Conservation (phyloP, 2,797 vertebrate species). For the Intellagama lesueurii region DNA sequence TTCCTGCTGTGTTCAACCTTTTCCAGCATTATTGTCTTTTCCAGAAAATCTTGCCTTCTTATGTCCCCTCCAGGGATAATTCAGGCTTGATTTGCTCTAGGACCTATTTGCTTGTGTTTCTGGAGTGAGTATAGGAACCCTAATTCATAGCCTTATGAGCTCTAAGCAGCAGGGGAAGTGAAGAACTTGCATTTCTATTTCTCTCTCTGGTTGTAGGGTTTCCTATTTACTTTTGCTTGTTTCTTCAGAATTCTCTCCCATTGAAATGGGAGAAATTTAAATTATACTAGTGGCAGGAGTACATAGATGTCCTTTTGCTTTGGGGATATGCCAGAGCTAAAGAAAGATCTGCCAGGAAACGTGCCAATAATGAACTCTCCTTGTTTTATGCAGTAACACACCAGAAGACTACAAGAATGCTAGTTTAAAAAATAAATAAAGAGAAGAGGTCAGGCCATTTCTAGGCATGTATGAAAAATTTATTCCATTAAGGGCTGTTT, state of each 20-base stretch:
- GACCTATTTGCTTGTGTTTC: too few species aligned
- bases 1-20: too few species aligned
- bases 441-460: neutral
- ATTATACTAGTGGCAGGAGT: neutral
- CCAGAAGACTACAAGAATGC: too few species aligned
- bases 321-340: neutral
- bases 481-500: neutral
- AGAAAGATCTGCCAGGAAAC: neutral
- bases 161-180: neutral
- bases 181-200: neutral
- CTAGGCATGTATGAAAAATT: neutral
- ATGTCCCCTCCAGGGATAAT: too few species aligned
- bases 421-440: neutral
- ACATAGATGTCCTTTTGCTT: neutral
- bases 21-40: too few species aligned
- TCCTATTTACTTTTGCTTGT: neutral
- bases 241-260: neutral
- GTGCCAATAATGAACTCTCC: neutral
- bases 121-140: neutral
- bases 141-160: neutral
- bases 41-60: too few species aligned
- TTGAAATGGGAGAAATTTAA: neutral
- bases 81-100: too few species aligned
- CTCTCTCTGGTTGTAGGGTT: neutral
- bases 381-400: neutral